Evolutionary conservation across 2,888 invertebrate genomes (phyloP).

Genomic region (Leptura quadrifasciata): DNA sequence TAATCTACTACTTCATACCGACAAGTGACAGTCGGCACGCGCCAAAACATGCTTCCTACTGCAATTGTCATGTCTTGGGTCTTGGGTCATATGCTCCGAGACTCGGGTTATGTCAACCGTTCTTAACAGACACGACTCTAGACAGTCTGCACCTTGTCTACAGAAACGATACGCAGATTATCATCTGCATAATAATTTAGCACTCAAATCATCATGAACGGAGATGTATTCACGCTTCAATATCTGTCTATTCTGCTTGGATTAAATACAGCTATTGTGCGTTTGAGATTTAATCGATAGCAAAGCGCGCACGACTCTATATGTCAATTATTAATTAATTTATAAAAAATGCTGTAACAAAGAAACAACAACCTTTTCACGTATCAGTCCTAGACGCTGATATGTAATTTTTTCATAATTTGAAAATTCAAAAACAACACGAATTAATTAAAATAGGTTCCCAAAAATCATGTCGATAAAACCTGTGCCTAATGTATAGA

Average conservation of each 20-base stretch:
- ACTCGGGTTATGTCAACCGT: slow-evolving; percentile 22
- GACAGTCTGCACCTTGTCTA: slow-evolving; percentile 37
- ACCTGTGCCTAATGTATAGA: too few species aligned
- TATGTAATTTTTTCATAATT: too few species aligned
- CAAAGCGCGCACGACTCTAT: not conserved
- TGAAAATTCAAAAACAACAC: too few species aligned
- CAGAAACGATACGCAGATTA: slow-evolving; percentile 30
- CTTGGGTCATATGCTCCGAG: slow-evolving; percentile 36
- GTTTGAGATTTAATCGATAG: not conserved
- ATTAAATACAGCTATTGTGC: not conserved
- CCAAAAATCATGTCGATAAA: too few species aligned
- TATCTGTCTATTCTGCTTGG: not conserved
- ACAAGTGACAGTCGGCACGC: slow-evolving; percentile 71
- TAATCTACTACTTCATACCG: slow-evolving; percentile 67
- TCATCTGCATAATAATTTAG: slow-evolving; percentile 34
- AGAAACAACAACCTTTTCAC: too few species aligned
- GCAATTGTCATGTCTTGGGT: slow-evolving; percentile 40
- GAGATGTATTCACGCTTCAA: not conserved
- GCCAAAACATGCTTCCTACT: slow-evolving; percentile 59
- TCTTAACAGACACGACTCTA: slow-evolving; percentile 25
- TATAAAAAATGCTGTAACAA: too few species aligned
- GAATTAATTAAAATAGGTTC: too few species aligned
- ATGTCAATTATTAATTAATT: not conserved
- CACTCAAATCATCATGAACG: slow-evolving; percentile 20
- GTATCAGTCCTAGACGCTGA: too few species aligned